Conservation (phyloP, 1,140 invertebrate genomes). For the Bicyclus anynana region DNA sequence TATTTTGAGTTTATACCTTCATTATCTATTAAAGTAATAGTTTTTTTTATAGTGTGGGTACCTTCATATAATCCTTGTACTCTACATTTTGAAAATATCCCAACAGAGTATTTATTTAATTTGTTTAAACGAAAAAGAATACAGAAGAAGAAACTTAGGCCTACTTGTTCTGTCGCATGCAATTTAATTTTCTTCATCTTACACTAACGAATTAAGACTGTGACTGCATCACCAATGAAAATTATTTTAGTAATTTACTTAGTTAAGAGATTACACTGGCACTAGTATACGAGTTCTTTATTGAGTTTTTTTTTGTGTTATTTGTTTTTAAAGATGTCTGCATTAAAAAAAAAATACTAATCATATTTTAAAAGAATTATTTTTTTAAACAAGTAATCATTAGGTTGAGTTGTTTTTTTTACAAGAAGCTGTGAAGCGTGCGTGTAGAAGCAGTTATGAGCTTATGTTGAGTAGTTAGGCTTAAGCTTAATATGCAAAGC, state of each 20-base stretch:
- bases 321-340: too few relatives aligned
- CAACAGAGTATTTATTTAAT: too few relatives aligned
- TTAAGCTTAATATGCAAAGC: neutral
- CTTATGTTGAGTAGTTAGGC: conserved; percentile 11
- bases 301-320: too few relatives aligned
- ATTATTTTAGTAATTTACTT: neutral
- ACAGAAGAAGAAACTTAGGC: neutral
- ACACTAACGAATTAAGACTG: neutral
- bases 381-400: neutral
- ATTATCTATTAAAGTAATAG: too few relatives aligned
- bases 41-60: too few relatives aligned
- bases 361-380: too few relatives aligned
- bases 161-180: neutral
- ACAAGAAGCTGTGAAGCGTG: neutral
- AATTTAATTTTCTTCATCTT: conserved; percentile 10
- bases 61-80: too few relatives aligned
- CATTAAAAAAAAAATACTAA: too few relatives aligned
- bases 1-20: too few relatives aligned
- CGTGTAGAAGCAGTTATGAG: neutral
- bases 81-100: too few relatives aligned
- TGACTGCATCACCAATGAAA: neutral
- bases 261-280: neutral
- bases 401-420: neutral
- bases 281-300: too few relatives aligned
- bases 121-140: neutral